Evolutionary conservation across 2,888 invertebrate species (phyloP).

Genomic region (Mythimna vitellina): DNA sequence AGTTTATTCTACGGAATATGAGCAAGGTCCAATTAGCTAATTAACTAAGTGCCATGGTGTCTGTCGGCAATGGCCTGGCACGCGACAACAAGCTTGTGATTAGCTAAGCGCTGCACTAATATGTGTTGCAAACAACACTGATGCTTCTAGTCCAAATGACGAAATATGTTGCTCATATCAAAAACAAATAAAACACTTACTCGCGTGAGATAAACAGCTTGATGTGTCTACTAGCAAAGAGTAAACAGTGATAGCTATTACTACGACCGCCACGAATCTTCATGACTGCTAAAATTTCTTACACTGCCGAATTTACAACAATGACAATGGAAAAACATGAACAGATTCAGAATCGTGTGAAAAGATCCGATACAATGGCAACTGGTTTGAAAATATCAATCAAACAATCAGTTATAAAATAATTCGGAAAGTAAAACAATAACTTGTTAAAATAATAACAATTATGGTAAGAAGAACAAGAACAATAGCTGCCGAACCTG

Average conservation of each 20-base stretch:
- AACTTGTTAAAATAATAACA: conserved; percentile 17
- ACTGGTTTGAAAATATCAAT: conserved; percentile 24
- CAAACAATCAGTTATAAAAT: conserved; percentile 20
- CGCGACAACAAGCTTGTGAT: conserved; percentile 30
- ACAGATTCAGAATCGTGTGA: conserved; percentile 11
- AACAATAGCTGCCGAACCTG: conserved; percentile 29
- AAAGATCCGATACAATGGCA: conserved; percentile 24
- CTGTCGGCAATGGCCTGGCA: conserved; percentile 21
- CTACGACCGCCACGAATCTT: not conserved
- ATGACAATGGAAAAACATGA: conserved; percentile 16
- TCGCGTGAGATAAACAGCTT: not conserved
- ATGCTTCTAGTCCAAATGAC: conserved; percentile 3
- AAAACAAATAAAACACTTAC: not conserved
- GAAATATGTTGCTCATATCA: not conserved
- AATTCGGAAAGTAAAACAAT: conserved; percentile 36
- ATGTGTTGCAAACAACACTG: conserved; percentile 15
- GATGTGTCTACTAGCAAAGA: too few species aligned
- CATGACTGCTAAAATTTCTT: not conserved
- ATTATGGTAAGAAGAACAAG: not conserved
- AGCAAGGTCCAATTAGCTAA: conserved; percentile 17
- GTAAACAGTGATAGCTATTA: not conserved
- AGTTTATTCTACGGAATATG: conserved; percentile 4
- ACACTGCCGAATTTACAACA: conserved; percentile 1
- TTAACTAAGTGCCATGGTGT: conserved; percentile 13
- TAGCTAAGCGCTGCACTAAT: conserved; percentile 3